phyloP scores from a whole-genome alignment of 2,113 vertebrate species.

The Ceratotherium simum region DNA sequence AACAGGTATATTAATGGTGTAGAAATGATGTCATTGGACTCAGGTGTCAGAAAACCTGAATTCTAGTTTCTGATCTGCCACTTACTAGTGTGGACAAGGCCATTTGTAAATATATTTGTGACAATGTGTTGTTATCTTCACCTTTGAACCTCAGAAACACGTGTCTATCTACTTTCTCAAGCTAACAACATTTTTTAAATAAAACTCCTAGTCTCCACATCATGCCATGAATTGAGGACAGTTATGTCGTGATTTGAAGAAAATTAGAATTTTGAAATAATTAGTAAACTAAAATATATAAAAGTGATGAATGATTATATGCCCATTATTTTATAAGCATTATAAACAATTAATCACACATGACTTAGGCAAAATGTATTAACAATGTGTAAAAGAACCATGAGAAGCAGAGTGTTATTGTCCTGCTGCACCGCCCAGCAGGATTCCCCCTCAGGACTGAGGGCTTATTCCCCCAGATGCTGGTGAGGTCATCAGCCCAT shows the following conservation, averaged over 20 bases:
- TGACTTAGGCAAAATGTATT: neutral
- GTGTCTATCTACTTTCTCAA: neutral
- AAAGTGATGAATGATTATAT: neutral
- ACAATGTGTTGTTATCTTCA: neutral
- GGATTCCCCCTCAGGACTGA: neutral
- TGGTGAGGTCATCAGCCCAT: neutral
- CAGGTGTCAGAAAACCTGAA: neutral
- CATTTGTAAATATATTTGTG: neutral
- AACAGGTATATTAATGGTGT: neutral
- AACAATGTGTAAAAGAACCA: neutral
- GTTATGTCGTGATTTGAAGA: neutral
- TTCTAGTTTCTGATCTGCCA: neutral
- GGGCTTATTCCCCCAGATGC: neutral
- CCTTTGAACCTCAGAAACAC: neutral
- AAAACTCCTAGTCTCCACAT: neutral
- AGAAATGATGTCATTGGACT: neutral
- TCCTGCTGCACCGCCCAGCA: accelerated
- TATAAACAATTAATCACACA: neutral
- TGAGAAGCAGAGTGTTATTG: too few species aligned
- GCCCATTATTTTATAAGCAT: neutral
- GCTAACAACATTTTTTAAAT: neutral
- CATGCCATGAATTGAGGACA: neutral
- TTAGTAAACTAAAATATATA: neutral
- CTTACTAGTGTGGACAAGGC: too few species aligned
- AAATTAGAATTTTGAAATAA: neutral